Evolutionary conservation across 1,140 invertebrate species (phyloP), one percentile per base, ranked within the genome.

Genomic region (Parapsyche elsis): DNA sequence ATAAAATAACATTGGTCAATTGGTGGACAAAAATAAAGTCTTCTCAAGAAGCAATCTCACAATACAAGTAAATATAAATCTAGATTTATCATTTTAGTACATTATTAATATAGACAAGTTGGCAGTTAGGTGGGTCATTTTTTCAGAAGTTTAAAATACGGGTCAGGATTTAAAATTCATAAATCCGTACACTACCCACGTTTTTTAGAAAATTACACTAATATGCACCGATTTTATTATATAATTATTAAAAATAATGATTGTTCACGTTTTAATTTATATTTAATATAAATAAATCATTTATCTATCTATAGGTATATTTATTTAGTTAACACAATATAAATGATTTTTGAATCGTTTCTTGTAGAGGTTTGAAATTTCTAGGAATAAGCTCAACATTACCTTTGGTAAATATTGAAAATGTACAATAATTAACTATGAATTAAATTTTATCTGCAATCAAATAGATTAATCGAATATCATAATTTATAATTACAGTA

Each of bases 221-320:
- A 61, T 61, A 61, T 61, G 57, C 57, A 61, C 57, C 57, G 57
- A 61, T 61, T 61, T 61, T 61, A 9, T 19, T 12, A 53, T 21
- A 19, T 9, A 26, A 23, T 23, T 67, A 67, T 67, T 67, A 67
- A 67, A 67, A 67, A 67, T 67, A 67, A 67, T 67, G 64, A 67
- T 67, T 67, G 64, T 67, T 67, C 64, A 67, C 59, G 9, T 23
- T 64, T 5, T 64, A 67, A 26, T 67, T 26, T 38, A 38, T 38
- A 67, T 30, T 12, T 53, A 14, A 53, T 67, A 10, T 30, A 67
- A 24, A 26, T 26, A 67, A 67, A 67, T 21, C 64, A 67, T 12
- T 67, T 67, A 67, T 12, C 24, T 67, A 38, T 7, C 30, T 38
- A 38, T 38, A 4, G 1, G 30, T 38, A 38, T 38, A 38, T 38